A percentile compares a stretch with the other conserved stretches of the same genome.
Conservation (phyloP, 2,113 vertebrate genomes). For the Aleadryas rufinucha region DNA sequence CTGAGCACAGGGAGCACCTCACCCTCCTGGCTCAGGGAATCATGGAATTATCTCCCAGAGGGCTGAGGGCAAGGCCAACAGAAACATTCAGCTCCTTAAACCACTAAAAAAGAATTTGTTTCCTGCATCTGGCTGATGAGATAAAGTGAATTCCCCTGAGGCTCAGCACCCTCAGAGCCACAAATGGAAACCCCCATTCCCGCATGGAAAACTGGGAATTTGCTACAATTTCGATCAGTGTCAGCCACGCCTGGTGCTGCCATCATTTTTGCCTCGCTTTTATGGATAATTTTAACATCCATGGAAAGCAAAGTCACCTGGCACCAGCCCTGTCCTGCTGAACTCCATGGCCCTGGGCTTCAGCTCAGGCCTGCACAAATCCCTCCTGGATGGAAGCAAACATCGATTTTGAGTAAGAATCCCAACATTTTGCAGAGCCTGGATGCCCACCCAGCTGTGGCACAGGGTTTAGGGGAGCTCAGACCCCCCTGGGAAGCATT, state of each 20-base stretch:
- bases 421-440: background rate
- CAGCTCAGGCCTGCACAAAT: background rate
- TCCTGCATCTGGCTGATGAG: accelerated
- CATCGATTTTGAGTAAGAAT: background rate
- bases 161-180: background rate
- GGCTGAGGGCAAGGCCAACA: background rate
- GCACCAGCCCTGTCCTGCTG: background rate
- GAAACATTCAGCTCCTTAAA: background rate
- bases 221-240: background rate
- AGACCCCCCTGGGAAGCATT: background rate
- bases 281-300: background rate
- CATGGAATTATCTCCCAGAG: background rate
- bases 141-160: background rate
- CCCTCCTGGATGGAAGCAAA: background rate
- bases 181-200: background rate
- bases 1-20: background rate
- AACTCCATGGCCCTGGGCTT: accelerated
- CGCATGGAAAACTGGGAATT: background rate
- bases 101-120: background rate
- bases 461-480: accelerated
- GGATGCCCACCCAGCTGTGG: background rate
- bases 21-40: background rate
- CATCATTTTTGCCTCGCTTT: accelerated
- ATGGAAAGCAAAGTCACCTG: background rate
- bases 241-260: background rate